Percentiles rank a stretch among this genome's conserved stretches.
These are phyloP conservation scores for Tipula unca DNA, from an alignment of 2,888 invertebrate species.

Conservation along the genomic window DNA sequence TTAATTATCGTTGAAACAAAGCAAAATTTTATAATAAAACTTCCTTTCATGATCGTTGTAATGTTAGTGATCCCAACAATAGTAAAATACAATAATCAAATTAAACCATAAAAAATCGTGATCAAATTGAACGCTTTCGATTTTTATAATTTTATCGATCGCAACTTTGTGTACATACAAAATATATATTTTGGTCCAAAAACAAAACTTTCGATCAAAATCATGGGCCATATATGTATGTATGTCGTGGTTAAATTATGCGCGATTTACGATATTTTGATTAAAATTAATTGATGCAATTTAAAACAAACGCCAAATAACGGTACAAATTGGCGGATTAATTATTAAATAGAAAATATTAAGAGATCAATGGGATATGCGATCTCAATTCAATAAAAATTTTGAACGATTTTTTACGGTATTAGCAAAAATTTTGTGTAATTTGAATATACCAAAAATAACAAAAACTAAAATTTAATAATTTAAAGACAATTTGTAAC, in stretches of 20 bases:
- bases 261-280: not conserved
- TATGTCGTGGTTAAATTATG: too few relatives aligned
- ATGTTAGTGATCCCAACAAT: not conserved
- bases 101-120: constrained; percentile 14
- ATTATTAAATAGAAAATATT: not conserved
- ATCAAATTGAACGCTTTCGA: constrained; percentile 18
- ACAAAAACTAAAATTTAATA: not conserved
- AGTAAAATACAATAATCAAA: not conserved
- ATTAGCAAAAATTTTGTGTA: not conserved
- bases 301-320: not conserved
- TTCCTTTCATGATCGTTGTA: constrained; percentile 14
- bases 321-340: not conserved
- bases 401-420: constrained; percentile 14
- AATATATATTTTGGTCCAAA: too few relatives aligned
- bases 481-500: constrained; percentile 14
- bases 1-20: constrained; percentile 8
- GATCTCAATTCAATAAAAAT: not conserved
- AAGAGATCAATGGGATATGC: constrained; percentile 1
- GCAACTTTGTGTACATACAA: not conserved
- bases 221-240: not conserved
- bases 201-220: too few relatives aligned
- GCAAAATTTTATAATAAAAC: not conserved
- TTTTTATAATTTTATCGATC: constrained; percentile 14
- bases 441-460: not conserved
- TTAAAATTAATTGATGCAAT: not conserved